These are phyloP conservation scores for Channa argus DNA, from an alignment of 2,113 vertebrate species.

Conservation along the genomic window DNA sequence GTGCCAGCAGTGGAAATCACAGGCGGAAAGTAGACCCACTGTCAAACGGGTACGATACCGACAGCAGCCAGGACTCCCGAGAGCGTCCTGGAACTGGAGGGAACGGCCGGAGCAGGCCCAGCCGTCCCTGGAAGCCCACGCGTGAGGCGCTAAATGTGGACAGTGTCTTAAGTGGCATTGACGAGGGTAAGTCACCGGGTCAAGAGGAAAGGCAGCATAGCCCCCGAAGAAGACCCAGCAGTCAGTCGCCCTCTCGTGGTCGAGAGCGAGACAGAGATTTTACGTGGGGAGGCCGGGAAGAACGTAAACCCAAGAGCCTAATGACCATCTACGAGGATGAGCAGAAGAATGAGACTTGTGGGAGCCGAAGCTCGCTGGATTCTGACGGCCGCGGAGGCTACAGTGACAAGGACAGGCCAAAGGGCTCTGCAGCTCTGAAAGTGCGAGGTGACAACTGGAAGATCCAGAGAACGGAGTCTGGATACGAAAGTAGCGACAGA, in stretches of 20 bases:
- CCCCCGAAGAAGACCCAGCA: conserved; percentile 80
- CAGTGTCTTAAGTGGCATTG: conserved; percentile 86
- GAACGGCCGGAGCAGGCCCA: conserved; percentile 75
- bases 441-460: conserved; percentile 87
- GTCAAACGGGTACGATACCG: conserved; percentile 89
- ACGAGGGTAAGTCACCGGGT: conserved; percentile 15
- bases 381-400: conserved; percentile 82
- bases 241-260: conserved; percentile 70
- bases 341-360: conserved; percentile 85
- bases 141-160: conserved; percentile 93
- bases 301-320: conserved; percentile 87
- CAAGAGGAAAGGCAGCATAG: conserved; percentile 79
- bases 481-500: conserved; percentile 94
- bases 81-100: conserved; percentile 78
- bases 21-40: conserved; percentile 70
- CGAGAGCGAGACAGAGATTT: conserved; percentile 74
- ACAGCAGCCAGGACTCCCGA: conserved; percentile 91
- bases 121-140: conserved; percentile 90
- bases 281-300: conserved; percentile 82
- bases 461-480: conserved; percentile 93
- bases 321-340: conserved; percentile 98
- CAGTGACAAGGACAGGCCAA: conserved; percentile 81
- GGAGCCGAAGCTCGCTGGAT: conserved; percentile 89
- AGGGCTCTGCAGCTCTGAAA: conserved; percentile 78
- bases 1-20: conserved; percentile 24